Base-by-base conservation (phyloP, 2,113 vertebrate species). In the Heliornis fulica region DNA sequence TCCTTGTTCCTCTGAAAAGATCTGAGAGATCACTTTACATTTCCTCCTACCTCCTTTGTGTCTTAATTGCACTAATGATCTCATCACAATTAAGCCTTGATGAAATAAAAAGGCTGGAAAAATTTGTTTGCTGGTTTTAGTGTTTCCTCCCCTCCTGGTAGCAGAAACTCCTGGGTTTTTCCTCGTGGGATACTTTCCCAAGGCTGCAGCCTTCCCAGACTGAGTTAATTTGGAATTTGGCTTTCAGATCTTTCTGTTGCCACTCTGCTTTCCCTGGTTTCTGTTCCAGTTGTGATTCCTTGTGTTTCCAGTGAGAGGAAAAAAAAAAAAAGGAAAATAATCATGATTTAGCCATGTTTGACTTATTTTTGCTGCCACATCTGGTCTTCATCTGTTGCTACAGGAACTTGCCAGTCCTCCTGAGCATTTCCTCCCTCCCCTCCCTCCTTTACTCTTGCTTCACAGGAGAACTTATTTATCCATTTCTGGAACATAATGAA, bases 351-450 rank as follows among this genome's bases (percentile, higher is more conserved):
- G 25, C 45, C 5, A 0, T 23, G 9, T 76, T 86, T 86, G 15
- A 0, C 31, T 76, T 40, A 7, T 22, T n/a, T 15, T 45, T 17
- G 15, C 56, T 76, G 74, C 26, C 59, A 28, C 85, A 54, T 61
- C 92, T 76, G 69, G 12, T 46, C 56, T 90, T 65, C 23, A 65
- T 76, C 31, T 41, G 3, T 48, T 51, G 38, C 68, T 28, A 25
- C 26, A 36, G 32, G n/a, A 36, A 53, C 20, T 12, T 12, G 18
- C 63, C 56, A 48, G 34, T 25, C 4, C 57, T 64, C 75, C 43
- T 64, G 43, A 63, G 25, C 20, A 12, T 17, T 5, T 5, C 1
- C 7, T 3, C 2, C 11, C 7, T 3, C 7, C 6, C 10, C 5
- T 10, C 9, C 4, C 22, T 13, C 20, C 9, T 65, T 70, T 15